Conservation (phyloP, 1,140 invertebrate genomes). For the Diabrotica virgifera region DNA sequence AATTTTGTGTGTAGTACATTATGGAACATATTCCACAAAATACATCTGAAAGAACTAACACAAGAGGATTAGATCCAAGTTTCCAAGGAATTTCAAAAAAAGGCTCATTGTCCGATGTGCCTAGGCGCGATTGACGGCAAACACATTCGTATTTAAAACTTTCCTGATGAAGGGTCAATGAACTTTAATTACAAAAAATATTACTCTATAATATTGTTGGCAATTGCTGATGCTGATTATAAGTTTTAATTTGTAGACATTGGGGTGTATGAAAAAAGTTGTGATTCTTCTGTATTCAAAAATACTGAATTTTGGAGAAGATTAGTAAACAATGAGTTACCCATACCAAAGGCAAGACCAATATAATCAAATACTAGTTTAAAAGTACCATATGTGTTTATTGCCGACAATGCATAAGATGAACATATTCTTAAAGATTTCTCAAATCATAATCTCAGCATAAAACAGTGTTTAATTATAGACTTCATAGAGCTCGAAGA, state of each 20-base stretch:
- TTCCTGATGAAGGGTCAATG: conserved; percentile 36
- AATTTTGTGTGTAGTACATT: conserved; percentile 38
- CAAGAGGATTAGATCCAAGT: conserved; percentile 37
- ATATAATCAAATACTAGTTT: conserved; percentile 9
- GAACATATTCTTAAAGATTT: conserved; percentile 22
- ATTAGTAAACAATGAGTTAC: conserved; percentile 8
- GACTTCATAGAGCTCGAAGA: conserved; percentile 46
- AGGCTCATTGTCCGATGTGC: conserved; percentile 43
- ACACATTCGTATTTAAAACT: conserved; percentile 23
- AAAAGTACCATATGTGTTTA: conserved; percentile 20
- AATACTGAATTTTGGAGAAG: conserved; percentile 20
- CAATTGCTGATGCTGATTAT: conserved; percentile 45
- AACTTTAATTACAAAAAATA: conserved; percentile 47
- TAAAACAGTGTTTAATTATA: conserved; percentile 45
- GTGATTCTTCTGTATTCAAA: conserved; percentile 23
- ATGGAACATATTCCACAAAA: conserved; percentile 35
- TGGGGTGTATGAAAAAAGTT: conserved; percentile 41
- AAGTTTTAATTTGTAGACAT: conserved; percentile 47
- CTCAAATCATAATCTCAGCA: conserved; percentile 25
- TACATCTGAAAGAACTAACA: conserved; percentile 33
- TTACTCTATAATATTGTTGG: conserved; percentile 39
- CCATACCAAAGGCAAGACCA: conserved; percentile 19
- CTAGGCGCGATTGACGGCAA: conserved; percentile 43
- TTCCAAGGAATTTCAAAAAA: conserved; percentile 37
- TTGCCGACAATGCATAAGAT: conserved; percentile 21